A percentile compares a stretch with the other conserved stretches of the same genome.
Conservation (phyloP, 1,140 invertebrate species). For the Melanaphis sacchari region DNA sequence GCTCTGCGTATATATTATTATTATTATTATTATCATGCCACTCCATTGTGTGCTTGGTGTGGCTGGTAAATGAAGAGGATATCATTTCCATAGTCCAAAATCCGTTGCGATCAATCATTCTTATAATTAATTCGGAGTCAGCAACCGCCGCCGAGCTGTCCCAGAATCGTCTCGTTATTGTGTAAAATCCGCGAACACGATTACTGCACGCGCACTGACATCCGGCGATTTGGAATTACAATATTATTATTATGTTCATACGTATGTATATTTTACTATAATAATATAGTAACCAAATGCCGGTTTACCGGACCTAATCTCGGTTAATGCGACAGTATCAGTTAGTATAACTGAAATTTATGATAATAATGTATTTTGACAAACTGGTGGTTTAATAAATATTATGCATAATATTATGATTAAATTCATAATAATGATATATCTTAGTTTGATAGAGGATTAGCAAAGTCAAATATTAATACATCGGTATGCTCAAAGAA, state of each 20-base stretch:
- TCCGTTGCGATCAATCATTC: conserved; percentile 13
- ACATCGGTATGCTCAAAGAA: not conserved
- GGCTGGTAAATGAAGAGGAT: not conserved
- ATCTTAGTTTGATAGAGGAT: not conserved
- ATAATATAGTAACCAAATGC: not conserved
- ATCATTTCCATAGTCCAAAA: not conserved
- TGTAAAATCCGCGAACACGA: not conserved
- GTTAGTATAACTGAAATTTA: not conserved
- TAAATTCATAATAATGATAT: not conserved
- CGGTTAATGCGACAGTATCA: not conserved
- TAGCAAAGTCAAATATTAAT: not conserved
- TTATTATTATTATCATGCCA: not conserved
- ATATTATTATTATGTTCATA: not conserved
- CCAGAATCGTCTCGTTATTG: not conserved
- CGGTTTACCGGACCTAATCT: not conserved
- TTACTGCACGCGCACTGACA: not conserved
- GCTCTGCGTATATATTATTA: not conserved
- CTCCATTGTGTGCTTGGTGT: not conserved
- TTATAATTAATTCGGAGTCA: not conserved
- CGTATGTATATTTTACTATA: not conserved
- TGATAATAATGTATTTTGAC: not conserved
- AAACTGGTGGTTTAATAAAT: not conserved
- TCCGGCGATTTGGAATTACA: not conserved
- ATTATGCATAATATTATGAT: not conserved
- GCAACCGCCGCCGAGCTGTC: not conserved